Evolutionary conservation across 2,888 invertebrate genomes (phyloP).

Genomic region (Acanthosoma haemorrhoidale): DNA sequence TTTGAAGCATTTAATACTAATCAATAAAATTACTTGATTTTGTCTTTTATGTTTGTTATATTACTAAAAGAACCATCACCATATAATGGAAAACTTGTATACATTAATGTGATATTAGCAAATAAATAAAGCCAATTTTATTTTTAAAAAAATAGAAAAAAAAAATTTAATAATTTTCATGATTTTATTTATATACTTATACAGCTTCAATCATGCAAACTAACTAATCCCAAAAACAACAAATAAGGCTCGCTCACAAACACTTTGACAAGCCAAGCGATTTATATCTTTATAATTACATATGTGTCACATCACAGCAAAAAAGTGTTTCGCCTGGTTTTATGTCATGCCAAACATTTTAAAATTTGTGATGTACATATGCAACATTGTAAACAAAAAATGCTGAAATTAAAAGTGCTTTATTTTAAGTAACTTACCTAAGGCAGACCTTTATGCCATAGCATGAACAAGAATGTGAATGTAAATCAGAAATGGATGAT

Average conservation of each 20-base stretch:
- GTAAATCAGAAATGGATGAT: neutral
- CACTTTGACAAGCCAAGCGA: constrained; percentile 30
- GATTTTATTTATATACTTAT: neutral
- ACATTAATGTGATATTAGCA: neutral
- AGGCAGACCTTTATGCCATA: constrained; percentile 32
- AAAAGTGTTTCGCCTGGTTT: neutral
- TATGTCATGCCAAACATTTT: neutral
- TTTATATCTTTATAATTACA: neutral
- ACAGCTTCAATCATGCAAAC: constrained; percentile 11
- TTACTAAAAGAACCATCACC: neutral
- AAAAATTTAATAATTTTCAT: neutral
- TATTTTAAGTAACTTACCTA: constrained; percentile 32
- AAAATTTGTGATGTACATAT: constrained; percentile 7
- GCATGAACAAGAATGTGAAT: constrained; percentile 20
- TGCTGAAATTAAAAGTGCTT: neutral
- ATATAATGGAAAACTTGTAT: neutral
- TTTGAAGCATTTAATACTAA: neutral
- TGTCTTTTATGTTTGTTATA: neutral
- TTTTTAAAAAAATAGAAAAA: neutral
- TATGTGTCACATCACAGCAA: neutral
- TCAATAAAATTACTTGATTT: neutral
- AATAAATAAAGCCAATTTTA: neutral
- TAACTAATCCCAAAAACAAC: constrained; percentile 3
- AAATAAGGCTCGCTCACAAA: neutral
- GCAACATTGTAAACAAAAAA: neutral